Base-by-base conservation (phyloP, 2,888 invertebrate species). In the Trissolcus japonicus region DNA sequence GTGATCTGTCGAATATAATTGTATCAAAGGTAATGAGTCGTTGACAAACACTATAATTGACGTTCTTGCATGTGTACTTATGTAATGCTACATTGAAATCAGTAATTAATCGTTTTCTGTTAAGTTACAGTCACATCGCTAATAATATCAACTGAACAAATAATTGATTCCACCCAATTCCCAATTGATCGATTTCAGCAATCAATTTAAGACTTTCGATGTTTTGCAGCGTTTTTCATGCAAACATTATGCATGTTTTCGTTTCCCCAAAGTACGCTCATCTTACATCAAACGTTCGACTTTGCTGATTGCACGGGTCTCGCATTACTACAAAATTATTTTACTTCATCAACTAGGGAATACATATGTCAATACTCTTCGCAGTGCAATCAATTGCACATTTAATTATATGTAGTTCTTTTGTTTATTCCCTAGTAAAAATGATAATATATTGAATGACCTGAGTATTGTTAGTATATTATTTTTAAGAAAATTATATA, bases 11-110 rank as follows among this genome's bases (percentile, higher is more conserved):
- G 57, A 66, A 73, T 35, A 25, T 25, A 35, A 35, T 67, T 67
- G 62, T 57, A 57, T 62, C 67, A 74, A 74, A 67, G 74, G 56
- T 62, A 74, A 74, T 54, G 74, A 74, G 74, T 46, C 57, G 74
- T 48, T 53, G 67, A 62, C 74, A 74, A 67, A 74, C 67, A 57
- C 17, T 57, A 57, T 67, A 74, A 74, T 62, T 67, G 67, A 67
- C 63, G 74, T 74, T 63, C 63, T 59, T 74, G 54, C 59, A 68
- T 68, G 57, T 74, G 74, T 74, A 74, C 68, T 67, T 74, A 74
- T 63, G 74, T 74, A 63, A 59, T 54, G 74, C 67, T 74, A 59
- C 54, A 74, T 68, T 63, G 68, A 63, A 63, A 63, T 51, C 25
- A 48, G 62, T 63, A 68, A 74, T 74, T 74, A 74, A 74, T 74